Percentiles rank a stretch among this genome's conserved stretches.
These are phyloP conservation scores for Kryptopterus vitreolus DNA, from an alignment of 2,797 vertebrate genomes.

Conservation along the genomic window DNA sequence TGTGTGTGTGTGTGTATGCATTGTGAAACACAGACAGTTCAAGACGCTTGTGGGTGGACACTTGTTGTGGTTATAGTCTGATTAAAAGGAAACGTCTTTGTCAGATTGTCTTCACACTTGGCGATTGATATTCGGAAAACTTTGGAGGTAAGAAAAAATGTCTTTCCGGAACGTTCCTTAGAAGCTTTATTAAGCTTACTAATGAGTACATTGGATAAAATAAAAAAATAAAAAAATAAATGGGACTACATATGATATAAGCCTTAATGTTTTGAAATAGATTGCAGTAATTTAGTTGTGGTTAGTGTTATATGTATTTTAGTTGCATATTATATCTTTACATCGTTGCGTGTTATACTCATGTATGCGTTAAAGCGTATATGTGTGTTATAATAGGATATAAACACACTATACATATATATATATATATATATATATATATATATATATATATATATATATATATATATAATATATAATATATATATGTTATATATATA, in stretches of 20 bases:
- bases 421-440: too few species aligned
- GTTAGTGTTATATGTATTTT: not conserved
- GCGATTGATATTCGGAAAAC: not conserved
- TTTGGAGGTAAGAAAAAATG: conserved; percentile 6
- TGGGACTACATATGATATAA: too few species aligned
- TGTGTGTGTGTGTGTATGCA: conserved; percentile 19
- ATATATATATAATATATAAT: too few species aligned
- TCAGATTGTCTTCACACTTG: not conserved
- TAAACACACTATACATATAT: too few species aligned
- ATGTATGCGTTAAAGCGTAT: too few species aligned
- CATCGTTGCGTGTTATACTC: too few species aligned
- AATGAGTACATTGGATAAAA: not conserved
- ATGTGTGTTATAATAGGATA: too few species aligned
- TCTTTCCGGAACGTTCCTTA: not conserved
- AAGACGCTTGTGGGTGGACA: conserved; percentile 41
- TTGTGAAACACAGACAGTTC: not conserved
- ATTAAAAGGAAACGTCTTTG: not conserved
- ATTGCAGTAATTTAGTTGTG: too few species aligned
- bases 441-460: too few species aligned
- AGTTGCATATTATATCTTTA: not conserved
- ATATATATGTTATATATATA: too few species aligned
- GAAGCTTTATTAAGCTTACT: not conserved
- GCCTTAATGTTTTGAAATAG: too few species aligned
- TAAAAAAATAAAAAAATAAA: not conserved
- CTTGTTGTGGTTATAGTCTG: not conserved